Conservation (phyloP, 2,113 vertebrate genomes). For the Scalopus aquaticus region DNA sequence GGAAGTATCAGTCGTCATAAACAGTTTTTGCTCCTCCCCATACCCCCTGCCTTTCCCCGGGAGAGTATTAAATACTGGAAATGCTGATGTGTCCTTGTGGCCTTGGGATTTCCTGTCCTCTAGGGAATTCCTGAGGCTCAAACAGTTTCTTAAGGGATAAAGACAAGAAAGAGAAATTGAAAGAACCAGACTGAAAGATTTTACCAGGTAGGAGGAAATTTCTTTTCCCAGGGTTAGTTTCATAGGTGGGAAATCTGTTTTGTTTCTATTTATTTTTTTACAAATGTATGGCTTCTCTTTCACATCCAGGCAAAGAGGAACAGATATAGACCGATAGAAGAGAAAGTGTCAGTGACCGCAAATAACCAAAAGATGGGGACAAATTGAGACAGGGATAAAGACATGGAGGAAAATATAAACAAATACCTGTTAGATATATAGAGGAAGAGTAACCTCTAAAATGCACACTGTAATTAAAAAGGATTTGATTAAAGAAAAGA, state of each 20-base stretch:
- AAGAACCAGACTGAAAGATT: not conserved
- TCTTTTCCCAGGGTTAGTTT: not conserved
- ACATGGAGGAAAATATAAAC: not conserved
- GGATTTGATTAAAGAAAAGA: not conserved
- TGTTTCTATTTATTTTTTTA: not conserved
- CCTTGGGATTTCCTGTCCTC: not conserved
- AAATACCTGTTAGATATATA: not conserved
- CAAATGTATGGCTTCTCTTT: not conserved
- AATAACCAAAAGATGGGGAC: not conserved
- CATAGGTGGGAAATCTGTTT: not conserved
- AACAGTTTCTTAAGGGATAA: slow-evolving; percentile 44
- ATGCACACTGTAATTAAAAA: not conserved
- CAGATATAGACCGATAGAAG: not conserved
- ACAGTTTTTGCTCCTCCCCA: slow-evolving; percentile 19
- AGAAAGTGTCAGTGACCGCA: not conserved
- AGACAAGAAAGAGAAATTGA: slow-evolving; percentile 41
- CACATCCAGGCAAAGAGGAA: not conserved
- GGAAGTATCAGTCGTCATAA: not conserved
- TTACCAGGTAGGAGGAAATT: slow-evolving; percentile 69
- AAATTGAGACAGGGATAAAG: not conserved
- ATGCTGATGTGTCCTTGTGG: not conserved
- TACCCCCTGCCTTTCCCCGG: not conserved
- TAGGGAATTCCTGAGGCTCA: not conserved
- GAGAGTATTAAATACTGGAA: slow-evolving; percentile 14
- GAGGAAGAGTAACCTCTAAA: not conserved